Evolutionary conservation across 2,888 invertebrate genomes (phyloP), one percentile per base, ranked within the genome.

Genomic region (Xestia xanthographa): DNA sequence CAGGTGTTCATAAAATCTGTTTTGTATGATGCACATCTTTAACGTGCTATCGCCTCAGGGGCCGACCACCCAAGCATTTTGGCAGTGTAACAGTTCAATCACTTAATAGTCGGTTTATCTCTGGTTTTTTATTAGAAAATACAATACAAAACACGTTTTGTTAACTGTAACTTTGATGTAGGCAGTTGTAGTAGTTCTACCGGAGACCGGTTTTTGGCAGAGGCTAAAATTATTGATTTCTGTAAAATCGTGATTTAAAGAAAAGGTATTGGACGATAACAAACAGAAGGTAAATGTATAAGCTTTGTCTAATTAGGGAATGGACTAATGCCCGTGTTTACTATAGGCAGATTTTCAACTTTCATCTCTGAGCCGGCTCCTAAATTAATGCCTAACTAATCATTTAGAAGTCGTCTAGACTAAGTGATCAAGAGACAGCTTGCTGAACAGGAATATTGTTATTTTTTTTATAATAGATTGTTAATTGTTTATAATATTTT

Each of bases 31-130:
- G n/a, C 11, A n/a, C 38, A 29, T 38, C 45, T 34, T 53, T 11
- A 48, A 9, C 43, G 34, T 45, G 53, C 38, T 14, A n/a, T 63
- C 20, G 70, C 77, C 78, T 22, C 43, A 45, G 70, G 70, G 70
- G 14, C 22, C 2, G 77, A 77, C 70, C 77, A 77, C 77, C 62
- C 77, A 77, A 62, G 77, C 5, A 26, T 62, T 77, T 53, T 63
- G 43, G 38, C 45, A 26, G 38, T 43, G 4, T 20, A 43, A 45
- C 43, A 63, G 66, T 58, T 77, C 53, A 63, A 75, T 66, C 29
- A 63, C 43, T 45, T 62, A 43, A 50, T 50, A 41, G 45, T 65
- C 9, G 20, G 29, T 29, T 34, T 26, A 62, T 63, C 29, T 22
- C 62, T 29, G 53, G 20, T 65, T 53, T 43, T 26, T 22, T 60